Base-by-base conservation (phyloP, 1,140 invertebrate species). In the Coelopa frigida region DNA sequence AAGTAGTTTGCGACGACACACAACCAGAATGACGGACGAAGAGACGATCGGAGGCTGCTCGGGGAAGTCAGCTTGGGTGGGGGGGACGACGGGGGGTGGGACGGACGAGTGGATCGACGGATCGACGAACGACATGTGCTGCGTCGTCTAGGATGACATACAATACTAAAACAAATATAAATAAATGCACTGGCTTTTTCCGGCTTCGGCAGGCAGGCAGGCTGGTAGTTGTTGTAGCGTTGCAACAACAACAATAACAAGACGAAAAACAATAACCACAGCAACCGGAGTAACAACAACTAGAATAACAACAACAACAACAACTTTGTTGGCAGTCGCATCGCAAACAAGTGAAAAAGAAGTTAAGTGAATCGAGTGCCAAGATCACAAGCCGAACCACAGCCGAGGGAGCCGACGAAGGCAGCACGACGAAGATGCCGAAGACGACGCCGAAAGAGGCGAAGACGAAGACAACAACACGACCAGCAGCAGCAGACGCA, bases 1-100 rank as follows among this genome's bases (percentile, higher is more conserved):
- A 45, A 45, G 43, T 45, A 45, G 43, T 45, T 45, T 41, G 14
- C 39, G 31, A 41, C 33, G 41, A 43, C 41, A 43, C 14, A 43
- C 41, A 27, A 43, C 31, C 31, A 20, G 41, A 43, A 31, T 32
- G 27, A 33, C 23, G 26, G 14, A 29, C 29, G 33, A 43, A 22
- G 17, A 43, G 12, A 43, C 31, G n/a, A 39, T 39, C n/a, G n/a
- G n/a, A n/a, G n/a, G n/a, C n/a, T n/a, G n/a, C n/a, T n/a, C n/a
- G n/a, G n/a, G n/a, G n/a, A n/a, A n/a, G n/a, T n/a, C n/a, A n/a
- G n/a, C n/a, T n/a, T n/a, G n/a, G n/a, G n/a, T n/a, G n/a, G n/a
- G n/a, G n/a, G n/a, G n/a, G n/a, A n/a, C n/a, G n/a, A n/a, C n/a
- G n/a, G n/a, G n/a, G n/a, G n/a, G n/a, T n/a, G n/a, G n/a, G n/a